Evolutionary conservation across 2,113 vertebrate species (phyloP).

Genomic region (Hippocampus mohnikei): DNA sequence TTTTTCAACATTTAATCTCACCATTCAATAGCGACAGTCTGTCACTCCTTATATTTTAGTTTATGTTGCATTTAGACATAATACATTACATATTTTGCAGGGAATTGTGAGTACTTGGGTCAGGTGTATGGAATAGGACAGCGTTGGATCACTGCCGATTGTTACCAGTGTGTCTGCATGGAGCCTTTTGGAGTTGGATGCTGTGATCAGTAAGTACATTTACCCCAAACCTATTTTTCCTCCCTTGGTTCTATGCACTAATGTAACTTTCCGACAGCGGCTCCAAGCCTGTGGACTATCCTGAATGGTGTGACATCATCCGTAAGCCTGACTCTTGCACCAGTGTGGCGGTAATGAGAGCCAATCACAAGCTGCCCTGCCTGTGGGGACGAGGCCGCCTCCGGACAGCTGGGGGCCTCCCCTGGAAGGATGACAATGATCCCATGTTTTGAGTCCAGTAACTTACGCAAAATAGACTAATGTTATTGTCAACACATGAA

Average conservation of each 20-base stretch:
- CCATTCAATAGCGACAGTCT: too few species aligned
- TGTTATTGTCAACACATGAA: neutral
- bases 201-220: conserved; percentile 72
- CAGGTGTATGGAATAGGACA: conserved; percentile 67
- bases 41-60: too few species aligned
- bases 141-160: conserved; percentile 72
- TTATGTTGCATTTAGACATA: too few species aligned
- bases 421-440: conserved; percentile 68
- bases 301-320: conserved; percentile 75
- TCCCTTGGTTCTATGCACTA: neutral
- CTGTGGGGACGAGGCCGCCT: conserved; percentile 64
- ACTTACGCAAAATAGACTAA: neutral
- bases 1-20: too few species aligned
- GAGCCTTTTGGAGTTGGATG: conserved; percentile 77
- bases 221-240: neutral
- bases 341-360: conserved; percentile 70
- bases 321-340: conserved; percentile 70
- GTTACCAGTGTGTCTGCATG: conserved; percentile 76
- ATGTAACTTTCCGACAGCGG: conserved; percentile 38
- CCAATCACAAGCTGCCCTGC: conserved; percentile 71
- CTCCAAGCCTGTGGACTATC: conserved; percentile 70
- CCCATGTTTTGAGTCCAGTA: conserved; percentile 59
- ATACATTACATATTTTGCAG: conserved; percentile 29
- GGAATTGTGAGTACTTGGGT: conserved; percentile 69
- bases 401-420: conserved; percentile 39